A percentile compares a stretch with the other conserved stretches of the same genome.
These are phyloP conservation scores for Leistus spinibarbis DNA, from an alignment of 2,888 invertebrate species.

Conservation along the genomic window DNA sequence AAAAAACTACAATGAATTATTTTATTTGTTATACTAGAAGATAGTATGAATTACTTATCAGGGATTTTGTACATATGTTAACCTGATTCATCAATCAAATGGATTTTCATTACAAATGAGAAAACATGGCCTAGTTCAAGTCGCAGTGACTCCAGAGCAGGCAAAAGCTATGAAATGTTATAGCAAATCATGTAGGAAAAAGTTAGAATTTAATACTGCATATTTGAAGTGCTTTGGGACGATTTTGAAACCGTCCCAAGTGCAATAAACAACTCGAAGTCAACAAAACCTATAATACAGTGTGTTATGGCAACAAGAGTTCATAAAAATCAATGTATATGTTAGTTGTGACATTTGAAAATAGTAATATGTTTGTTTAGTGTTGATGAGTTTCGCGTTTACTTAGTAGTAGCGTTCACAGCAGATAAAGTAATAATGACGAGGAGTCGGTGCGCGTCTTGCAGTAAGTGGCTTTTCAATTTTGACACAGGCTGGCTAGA, in stretches of 20 bases:
- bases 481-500: conserved; percentile 29
- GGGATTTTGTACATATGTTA: background rate
- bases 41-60: background rate
- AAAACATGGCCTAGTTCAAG: too few species aligned
- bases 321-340: background rate
- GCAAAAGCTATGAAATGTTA: too few species aligned
- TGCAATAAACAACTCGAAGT: too few species aligned
- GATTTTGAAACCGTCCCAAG: too few species aligned
- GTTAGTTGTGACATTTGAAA: background rate
- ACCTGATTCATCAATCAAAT: too few species aligned
- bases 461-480: conserved; percentile 26
- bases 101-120: too few species aligned
- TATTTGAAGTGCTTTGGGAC: too few species aligned
- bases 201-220: too few species aligned
- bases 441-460: background rate
- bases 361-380: background rate
- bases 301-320: too few species aligned
- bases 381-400: background rate
- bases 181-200: too few species aligned
- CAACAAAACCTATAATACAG: too few species aligned
- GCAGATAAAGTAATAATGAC: background rate
- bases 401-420: conserved; percentile 21
- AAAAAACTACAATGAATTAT: background rate
- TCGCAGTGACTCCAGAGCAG: too few species aligned
- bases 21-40: background rate